Base-by-base conservation (phyloP, 1,140 invertebrate genomes). In the Atopsyche davidsoni region DNA sequence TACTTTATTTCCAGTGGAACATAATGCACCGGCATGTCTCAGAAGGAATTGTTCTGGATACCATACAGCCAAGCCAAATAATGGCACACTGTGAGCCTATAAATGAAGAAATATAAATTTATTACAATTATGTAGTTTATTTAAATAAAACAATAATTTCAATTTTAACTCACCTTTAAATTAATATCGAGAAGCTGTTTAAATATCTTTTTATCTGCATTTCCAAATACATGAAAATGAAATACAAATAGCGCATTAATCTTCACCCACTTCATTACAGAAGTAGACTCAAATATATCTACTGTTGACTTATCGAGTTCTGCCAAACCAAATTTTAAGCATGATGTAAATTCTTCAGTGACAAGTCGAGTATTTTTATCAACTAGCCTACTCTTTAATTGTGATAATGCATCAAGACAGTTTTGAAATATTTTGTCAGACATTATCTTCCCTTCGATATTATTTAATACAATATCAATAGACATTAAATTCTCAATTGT, bases 1-100 rank as follows among this genome's bases (percentile, higher is more conserved):
- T 32, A 76, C 62, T 68, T 85, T 87, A 36, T 75, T 75, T 63
- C 84, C 62, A 45, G 72, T 68, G 59, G 79, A 77, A 45, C 69
- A 62, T 50, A 80, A 65, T 32, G 78, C 70, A 44, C 78, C 75
- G 23, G 83, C 62, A 68, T 82, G 78, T 56, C 73, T 73, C 24
- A 79, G 66, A 11, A 91, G 70, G 69, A 92, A 92, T 53, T 78
- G 73, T 64, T 85, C 86, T 4, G 89, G 86, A 61, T 85, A 80
- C 87, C 88, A 92, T 23, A 90, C 63, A 14, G 85, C 73, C 64
- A 86, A 86, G 1, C 87, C 88, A 40, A 79, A 71, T 3, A 93
- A 65, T 42, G 80, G 81, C 17, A 90, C 79, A 35, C 81, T 85
- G 42, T 85, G 85, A 41, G 85, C 69, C 74, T 79, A 63, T 18